These are phyloP conservation scores for Centropyge bicolor DNA, from an alignment of 2,797 vertebrate species.

Conservation along the genomic window DNA sequence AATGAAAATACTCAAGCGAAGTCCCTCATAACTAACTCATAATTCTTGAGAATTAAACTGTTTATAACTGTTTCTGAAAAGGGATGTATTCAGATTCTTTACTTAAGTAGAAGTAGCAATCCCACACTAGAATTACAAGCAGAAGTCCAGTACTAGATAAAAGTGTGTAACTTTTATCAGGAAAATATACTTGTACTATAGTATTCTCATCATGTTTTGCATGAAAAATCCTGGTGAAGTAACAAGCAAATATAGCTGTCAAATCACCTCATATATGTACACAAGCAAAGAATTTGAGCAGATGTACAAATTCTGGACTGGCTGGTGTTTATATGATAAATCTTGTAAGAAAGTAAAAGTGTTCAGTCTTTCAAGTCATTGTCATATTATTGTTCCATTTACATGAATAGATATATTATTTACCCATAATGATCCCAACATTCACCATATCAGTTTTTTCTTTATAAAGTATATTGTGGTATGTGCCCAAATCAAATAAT, in stretches of 20 bases:
- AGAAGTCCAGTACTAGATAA: neutral
- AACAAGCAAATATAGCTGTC: neutral
- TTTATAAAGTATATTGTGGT: neutral
- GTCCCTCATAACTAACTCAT: neutral
- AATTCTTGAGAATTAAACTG: too few relatives aligned
- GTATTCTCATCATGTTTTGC: neutral
- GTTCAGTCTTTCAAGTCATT: too few relatives aligned
- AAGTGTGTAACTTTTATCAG: too few relatives aligned
- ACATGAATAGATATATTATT: neutral
- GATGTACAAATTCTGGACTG: neutral
- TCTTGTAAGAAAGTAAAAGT: too few relatives aligned
- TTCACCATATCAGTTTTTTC: neutral
- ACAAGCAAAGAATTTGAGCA: neutral
- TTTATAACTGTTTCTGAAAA: too few relatives aligned
- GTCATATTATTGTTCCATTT: too few relatives aligned
- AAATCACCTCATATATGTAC: neutral
- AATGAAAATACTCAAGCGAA: neutral
- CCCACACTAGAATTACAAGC: neutral
- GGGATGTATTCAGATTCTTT: neutral
- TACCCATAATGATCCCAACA: neutral
- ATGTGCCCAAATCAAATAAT: neutral
- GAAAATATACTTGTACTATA: neutral
- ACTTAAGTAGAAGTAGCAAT: neutral
- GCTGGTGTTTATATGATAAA: too few relatives aligned
- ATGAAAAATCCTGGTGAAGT: neutral